Evolutionary conservation across 2,113 vertebrate species (phyloP).

Genomic region (Tylochromis polylepis): DNA sequence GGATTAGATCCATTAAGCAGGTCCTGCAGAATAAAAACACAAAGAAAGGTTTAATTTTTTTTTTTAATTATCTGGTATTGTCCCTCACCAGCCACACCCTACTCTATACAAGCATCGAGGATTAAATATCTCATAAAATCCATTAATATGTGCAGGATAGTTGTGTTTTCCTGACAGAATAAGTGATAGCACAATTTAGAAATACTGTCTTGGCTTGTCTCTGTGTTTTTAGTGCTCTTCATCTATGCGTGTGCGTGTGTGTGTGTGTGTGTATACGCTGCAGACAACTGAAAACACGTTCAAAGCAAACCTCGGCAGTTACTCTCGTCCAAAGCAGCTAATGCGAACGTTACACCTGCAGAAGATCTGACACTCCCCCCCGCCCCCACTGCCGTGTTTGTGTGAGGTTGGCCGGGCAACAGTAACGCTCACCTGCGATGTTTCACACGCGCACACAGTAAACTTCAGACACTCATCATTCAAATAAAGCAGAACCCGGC

Average conservation of each 20-base stretch:
- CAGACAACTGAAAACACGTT: neutral
- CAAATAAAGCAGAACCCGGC: neutral
- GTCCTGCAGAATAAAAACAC: slow-evolving; percentile 52
- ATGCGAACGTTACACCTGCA: slow-evolving; percentile 46
- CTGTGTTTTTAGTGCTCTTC: neutral
- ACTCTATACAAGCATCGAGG: neutral
- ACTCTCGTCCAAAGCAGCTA: neutral
- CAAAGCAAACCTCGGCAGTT: neutral
- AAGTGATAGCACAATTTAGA: neutral
- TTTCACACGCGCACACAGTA: slow-evolving; percentile 37
- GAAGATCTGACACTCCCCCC: slow-evolving; percentile 2
- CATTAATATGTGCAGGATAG: neutral
- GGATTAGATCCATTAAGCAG: slow-evolving; percentile 24
- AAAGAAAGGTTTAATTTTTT: slow-evolving; percentile 2
- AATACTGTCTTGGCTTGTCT: neutral
- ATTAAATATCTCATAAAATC: neutral
- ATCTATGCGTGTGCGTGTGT: neutral
- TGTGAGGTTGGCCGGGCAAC: slow-evolving; percentile 56
- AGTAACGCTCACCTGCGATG: slow-evolving; percentile 19
- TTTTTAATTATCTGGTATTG: neutral
- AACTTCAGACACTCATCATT: neutral
- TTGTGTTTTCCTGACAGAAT: neutral
- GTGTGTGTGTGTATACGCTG: neutral
- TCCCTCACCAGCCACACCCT: slow-evolving; percentile 35
- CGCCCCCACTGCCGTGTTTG: slow-evolving; percentile 25